Conservation (phyloP, 2,113 vertebrate species). For the Pycnonotus jocosus region DNA sequence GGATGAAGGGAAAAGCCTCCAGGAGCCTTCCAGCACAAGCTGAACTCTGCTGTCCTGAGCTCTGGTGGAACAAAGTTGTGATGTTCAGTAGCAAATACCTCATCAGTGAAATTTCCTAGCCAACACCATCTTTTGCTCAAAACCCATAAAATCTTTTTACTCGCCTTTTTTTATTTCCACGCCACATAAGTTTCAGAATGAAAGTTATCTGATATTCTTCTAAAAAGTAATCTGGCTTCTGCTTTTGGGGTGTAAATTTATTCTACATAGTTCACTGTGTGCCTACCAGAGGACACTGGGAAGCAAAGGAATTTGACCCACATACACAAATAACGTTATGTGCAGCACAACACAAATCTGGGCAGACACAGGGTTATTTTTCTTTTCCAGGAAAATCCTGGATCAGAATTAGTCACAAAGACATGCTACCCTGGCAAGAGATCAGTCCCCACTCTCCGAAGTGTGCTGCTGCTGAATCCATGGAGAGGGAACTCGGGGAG, state of each 20-base stretch:
- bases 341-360: not conserved
- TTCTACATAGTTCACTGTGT: not conserved
- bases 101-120: not conserved
- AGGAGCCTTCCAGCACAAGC: not conserved
- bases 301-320: not conserved
- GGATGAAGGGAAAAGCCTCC: not conserved
- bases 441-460: slow-evolving; percentile 51
- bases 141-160: not conserved
- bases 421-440: not conserved
- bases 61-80: not conserved
- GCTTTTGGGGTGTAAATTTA: not conserved
- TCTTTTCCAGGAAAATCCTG: slow-evolving; percentile 34
- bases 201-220: not conserved
- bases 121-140: not conserved
- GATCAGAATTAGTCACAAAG: slow-evolving; percentile 15
- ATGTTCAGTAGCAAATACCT: not conserved
- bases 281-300: not conserved
- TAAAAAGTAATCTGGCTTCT: not conserved
- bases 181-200: not conserved
- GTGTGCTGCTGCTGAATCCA: slow-evolving; percentile 33
- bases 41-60: not conserved
- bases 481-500: not conserved
- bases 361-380: not conserved
- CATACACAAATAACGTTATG: not conserved
- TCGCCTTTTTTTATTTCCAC: not conserved